Conservation (phyloP, 2,888 invertebrate genomes). For the Parnassius orleans region DNA sequence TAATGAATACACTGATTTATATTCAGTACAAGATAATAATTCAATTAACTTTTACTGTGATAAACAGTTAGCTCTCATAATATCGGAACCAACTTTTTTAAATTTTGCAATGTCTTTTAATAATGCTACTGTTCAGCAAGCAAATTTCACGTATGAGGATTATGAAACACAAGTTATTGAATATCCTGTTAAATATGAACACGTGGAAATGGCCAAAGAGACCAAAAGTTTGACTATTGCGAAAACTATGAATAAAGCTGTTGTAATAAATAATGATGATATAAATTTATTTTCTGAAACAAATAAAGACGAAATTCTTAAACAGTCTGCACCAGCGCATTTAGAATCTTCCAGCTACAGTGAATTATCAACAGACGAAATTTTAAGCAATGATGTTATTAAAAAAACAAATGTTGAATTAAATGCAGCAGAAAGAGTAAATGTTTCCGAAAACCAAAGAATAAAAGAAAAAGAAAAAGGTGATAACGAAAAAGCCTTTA, state of each 20-base stretch:
- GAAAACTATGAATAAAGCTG: no score
- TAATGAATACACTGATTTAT: background rate
- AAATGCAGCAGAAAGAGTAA: no score
- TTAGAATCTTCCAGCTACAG: background rate
- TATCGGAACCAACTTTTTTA: constrained; percentile 2
- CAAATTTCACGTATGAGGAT: background rate
- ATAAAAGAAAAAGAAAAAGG: background rate
- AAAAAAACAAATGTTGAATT: background rate
- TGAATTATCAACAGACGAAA: background rate
- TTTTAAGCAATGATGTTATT: background rate
- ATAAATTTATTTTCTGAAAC: no score
- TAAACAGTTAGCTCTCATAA: background rate
- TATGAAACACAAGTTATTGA: background rate
- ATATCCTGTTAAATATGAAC: background rate
- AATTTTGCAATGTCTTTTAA: background rate
- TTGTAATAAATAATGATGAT: no score
- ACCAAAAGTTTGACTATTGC: no score
- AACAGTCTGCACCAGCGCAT: background rate
- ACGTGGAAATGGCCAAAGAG: no score
- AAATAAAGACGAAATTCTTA: background rate
- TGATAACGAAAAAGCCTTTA: background rate
- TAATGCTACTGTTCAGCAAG: background rate
- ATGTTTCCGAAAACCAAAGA: background rate
- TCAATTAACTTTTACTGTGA: background rate
- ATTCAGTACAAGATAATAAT: background rate